Conservation (phyloP, 1,140 invertebrate species). For the Calephelis nemesis region DNA sequence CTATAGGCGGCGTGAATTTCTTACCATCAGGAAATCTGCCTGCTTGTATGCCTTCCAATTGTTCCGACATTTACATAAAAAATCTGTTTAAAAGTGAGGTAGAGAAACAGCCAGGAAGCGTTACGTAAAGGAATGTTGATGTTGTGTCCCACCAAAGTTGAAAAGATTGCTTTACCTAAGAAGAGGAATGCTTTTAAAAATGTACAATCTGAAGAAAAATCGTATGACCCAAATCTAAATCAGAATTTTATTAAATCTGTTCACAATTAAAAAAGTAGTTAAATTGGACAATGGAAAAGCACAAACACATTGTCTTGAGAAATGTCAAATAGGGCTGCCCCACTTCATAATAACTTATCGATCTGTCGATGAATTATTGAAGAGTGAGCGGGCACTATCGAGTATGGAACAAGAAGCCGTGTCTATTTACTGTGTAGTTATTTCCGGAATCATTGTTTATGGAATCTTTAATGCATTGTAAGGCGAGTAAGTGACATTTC, state of each 20-base stretch:
- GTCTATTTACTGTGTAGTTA: slow-evolving; percentile 52
- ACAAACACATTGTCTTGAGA: slow-evolving; percentile 23
- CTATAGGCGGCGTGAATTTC: too few species aligned
- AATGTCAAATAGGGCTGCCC: slow-evolving; percentile 34
- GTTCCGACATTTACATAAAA: too few species aligned
- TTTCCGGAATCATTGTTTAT: slow-evolving; percentile 68
- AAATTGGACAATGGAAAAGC: neutral
- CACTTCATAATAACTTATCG: slow-evolving; percentile 47
- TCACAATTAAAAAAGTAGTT: neutral
- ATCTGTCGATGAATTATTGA: slow-evolving; percentile 67
- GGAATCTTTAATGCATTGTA: slow-evolving; percentile 55
- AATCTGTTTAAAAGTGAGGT: too few species aligned
- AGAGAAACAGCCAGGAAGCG: too few species aligned
- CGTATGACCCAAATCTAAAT: neutral
- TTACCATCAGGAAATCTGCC: too few species aligned
- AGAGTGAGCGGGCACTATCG: slow-evolving; percentile 40
- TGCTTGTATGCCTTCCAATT: too few species aligned
- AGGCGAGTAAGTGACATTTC: slow-evolving; percentile 47
- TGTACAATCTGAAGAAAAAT: neutral
- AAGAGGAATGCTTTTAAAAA: too few species aligned
- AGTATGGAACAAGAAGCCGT: slow-evolving; percentile 38
- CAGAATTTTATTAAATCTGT: neutral
- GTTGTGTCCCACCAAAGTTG: too few species aligned
- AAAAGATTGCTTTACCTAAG: too few species aligned
- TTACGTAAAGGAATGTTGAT: too few species aligned